Evolutionary conservation across 2,797 vertebrate genomes (phyloP), one percentile per base, ranked within the genome.

Genomic region (Alcedo atthis): DNA sequence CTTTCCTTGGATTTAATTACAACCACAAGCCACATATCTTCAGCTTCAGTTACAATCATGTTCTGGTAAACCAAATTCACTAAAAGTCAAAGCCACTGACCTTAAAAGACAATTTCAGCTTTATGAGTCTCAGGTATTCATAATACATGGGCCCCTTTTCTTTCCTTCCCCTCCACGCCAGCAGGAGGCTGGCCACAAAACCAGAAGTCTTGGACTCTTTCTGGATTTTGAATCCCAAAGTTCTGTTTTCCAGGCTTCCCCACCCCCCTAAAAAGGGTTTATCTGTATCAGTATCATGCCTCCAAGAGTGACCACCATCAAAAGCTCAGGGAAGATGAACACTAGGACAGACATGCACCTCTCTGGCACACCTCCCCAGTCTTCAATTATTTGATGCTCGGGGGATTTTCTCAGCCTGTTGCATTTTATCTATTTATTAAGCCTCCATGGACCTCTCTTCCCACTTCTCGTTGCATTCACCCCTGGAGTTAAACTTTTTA

Each of bases 201-300:
- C 11, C n/a, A 61, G 11, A 30, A 77, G 5, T 12, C 10, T 17
- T n/a, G 9, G 35, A n/a, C 8, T 53, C 28, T 25, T 62, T 19
- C 43, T 55, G 18, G 15, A 70, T 74, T 87, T 58, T 69, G 10
- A 91, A 66, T 16, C 17, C 21, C 35, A 19, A 48, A 48, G 9
- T 59, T 85, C 25, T 53, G 9, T 1, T 21, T 80, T 82, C 24
- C 43, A 77, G n/a, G 10, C 5, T 80, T 19, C 15, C 3, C 7
- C 5, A 22, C 1, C 1, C 13, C 15, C 24, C 7, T 1, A 15
- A 40, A 71, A 37, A 26, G 8, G 3, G 3, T 51, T 63, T 1
- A 8, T 14, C 28, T 58, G 40, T 28, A 32, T 54, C 70, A 62
- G 7, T 45, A 15, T 14, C 2, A 1, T 33, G 10, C 26, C 26